Base-by-base conservation (phyloP, 2,113 vertebrate genomes). In the Petaurus breviceps region DNA sequence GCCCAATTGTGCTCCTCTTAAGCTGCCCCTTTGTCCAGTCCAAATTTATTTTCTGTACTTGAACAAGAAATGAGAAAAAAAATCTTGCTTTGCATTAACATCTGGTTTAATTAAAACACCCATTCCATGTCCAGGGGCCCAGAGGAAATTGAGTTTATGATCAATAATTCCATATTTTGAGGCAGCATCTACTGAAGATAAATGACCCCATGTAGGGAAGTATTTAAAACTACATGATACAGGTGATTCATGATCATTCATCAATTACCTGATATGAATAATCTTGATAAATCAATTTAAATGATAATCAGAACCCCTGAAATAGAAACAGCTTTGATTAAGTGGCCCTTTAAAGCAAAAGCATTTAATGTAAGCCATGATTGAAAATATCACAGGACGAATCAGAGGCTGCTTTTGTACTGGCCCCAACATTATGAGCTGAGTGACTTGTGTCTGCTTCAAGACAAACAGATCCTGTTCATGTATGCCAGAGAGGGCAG, bases 301-400 rank as follows among this genome's bases (percentile, higher is more conserved):
- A 97, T 96, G 92, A 94, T 95, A 96, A 96, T 93, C 54, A 94
- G 52, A 94, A 26, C 1, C 16, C 26, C 23, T 92, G 90, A 49
- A 93, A 96, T 93, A 97, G 51, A 95, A 95, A 89, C 49, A 92
- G 51, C 90, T 96, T 96, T 97, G 95, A 94, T 90, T 94, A 95
- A 93, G 90, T 77, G 25, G 28, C 53, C 55, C 61, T 95, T 95
- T 96, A 92, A 96, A 95, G 28, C 91, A 96, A 95, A 43, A 84
- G 68, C 68, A 84, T 22, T 84, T 84, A 84, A 96, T 94, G 37
- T 9, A 90, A 96, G 47, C 37, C 52, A 90, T 94, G 92, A 95
- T 92, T 95, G 90, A 96, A 97, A 97, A 95, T 96, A 26, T 95
- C 94, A 94, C 28, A n/a, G 93, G 95, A 77, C 94, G 26, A 96